Evolutionary conservation across 35 echinoderm and acorn worm genomes (phyloP).

Genomic region (Eucidaris tribuloides): DNA sequence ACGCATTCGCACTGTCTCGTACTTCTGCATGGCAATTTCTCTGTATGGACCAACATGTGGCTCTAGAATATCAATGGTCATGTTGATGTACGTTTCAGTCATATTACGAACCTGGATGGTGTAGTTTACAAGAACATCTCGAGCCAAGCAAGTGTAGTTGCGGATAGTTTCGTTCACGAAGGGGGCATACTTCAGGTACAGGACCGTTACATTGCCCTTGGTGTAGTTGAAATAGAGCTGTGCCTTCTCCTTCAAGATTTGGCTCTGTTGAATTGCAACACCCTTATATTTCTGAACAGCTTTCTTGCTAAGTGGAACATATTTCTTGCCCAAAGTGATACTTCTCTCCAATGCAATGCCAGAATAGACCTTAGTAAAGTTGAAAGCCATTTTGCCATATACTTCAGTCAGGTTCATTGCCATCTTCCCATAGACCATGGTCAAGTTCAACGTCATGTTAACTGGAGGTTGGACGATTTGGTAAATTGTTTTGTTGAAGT

Average conservation of each 20-base stretch:
- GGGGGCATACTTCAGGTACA: neutral
- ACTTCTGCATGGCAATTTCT: neutral
- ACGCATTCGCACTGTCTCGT: neutral
- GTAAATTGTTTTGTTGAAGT: slow-evolving; percentile 72
- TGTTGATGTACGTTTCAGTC: slow-evolving; percentile 27
- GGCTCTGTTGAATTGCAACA: slow-evolving; percentile 44
- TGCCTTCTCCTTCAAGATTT: slow-evolving; percentile 25
- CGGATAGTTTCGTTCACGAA: slow-evolving; percentile 7
- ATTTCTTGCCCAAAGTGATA: neutral
- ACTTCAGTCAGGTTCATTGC: slow-evolving; percentile 26
- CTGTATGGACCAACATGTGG: neutral
- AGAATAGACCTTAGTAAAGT: slow-evolving; percentile 53
- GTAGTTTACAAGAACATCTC: slow-evolving; percentile 27
- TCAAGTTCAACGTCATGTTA: slow-evolving; percentile 17
- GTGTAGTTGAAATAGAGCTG: slow-evolving; percentile 20
- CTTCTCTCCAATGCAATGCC: neutral
- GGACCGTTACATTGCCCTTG: slow-evolving; percentile 1
- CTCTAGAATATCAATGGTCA: neutral
- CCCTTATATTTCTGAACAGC: slow-evolving; percentile 35
- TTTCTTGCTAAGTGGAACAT: neutral
- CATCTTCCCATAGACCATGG: neutral
- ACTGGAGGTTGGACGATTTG: slow-evolving; percentile 21
- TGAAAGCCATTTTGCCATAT: slow-evolving; percentile 30
- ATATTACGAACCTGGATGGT: slow-evolving; percentile 4
- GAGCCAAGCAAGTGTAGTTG: slow-evolving; percentile 14